Base-by-base conservation (phyloP, 2,888 invertebrate species). In the Agapostemon virescens region DNA sequence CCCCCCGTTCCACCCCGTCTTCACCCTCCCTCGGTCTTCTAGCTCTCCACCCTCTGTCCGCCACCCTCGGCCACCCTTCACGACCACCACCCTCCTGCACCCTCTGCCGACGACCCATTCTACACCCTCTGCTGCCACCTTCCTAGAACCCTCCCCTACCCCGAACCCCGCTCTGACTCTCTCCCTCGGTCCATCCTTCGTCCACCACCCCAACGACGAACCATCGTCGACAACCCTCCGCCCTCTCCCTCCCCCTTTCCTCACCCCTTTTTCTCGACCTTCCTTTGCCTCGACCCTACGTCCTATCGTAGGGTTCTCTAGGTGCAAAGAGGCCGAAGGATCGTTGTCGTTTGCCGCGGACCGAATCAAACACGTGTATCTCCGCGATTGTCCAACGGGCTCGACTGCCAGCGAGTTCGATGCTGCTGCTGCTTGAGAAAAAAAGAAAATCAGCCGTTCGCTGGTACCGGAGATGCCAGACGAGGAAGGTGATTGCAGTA, bases 1-100 rank as follows among this genome's bases (percentile, higher is more conserved):
- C 81, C 77, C 81, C 74, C 66, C 81, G 69, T 64, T 63, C 45
- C 69, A 64, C 80, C 72, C 74, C 63, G 26, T 73, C 66, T 74
- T 55, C 74, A 69, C 66, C 72, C 78, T 71, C 71, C 71, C 79
- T 67, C 79, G 70, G 55, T 55, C 73, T 68, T 73, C 68, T 49
- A 74, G 70, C 70, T 73, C 77, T 72, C 72, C 75, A 42, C 80
- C 77, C 70, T 61, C 61, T 33, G 72, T 82, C 82, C 83, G 77
- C 86, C 84, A 86, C 85, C 86, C 82, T 85, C 84, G 79, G 74
- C 86, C 84, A 86, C 85, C 86, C 82, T 85, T 84, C 81, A 76
- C 77, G 75, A 83, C 84, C 77, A 76, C 77, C 74, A 38, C 79
- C 69, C 70, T 77, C 72, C 74, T 69, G 26, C 79, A 52, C 71